Evolutionary conservation across 1,140 invertebrate species (phyloP), one percentile per base, ranked within the genome.

Genomic region (Hypothenemus hampei): DNA sequence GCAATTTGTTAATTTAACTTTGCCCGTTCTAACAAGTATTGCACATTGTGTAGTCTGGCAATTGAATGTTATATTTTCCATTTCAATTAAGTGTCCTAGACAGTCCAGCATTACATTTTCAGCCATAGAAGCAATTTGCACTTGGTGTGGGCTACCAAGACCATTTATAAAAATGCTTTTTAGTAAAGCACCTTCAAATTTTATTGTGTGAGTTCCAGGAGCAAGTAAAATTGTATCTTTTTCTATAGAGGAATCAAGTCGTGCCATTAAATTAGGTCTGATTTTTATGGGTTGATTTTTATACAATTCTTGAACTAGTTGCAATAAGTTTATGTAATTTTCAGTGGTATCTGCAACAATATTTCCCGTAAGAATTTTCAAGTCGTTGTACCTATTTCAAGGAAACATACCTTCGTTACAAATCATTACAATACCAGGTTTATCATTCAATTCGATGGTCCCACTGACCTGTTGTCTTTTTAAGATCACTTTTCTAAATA

Each of bases 111-210:
- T 70, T 18, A 71, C 66, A 43, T 73, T 70, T 19, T 74, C 69
- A 36, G 72, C 70, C 29, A 58, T 66, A 0, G 73, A 69, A 15
- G 50, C 55, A n/a, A 77, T 57, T 11, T 68, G 62, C 8, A 70
- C 70, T 8, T 65, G 23, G 6, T 66, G 50, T 29, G 45, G 63
- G 8, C 43, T 11, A 20, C 50, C 63, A 18, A 77, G 66, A 19
- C 77, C 75, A 62, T 61, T 75, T 16, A 79, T 65, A 18, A 50
- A 65, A 11, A 75, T 75, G n/a, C 75, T 76, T 57, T 74, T 70
- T 63, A 77, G 71, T 33, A 79, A 63, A n/a, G 68, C 72, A 23
- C 70, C 71, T 8, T 70, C 65, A 45, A 65, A 60, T 51, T 64
- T 64, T 31, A 78, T 71, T 16, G 57, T 54, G 65, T 78, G 70